These are phyloP conservation scores for Tribolium madens DNA, from an alignment of 1,140 invertebrate species.

Conservation along the genomic window DNA sequence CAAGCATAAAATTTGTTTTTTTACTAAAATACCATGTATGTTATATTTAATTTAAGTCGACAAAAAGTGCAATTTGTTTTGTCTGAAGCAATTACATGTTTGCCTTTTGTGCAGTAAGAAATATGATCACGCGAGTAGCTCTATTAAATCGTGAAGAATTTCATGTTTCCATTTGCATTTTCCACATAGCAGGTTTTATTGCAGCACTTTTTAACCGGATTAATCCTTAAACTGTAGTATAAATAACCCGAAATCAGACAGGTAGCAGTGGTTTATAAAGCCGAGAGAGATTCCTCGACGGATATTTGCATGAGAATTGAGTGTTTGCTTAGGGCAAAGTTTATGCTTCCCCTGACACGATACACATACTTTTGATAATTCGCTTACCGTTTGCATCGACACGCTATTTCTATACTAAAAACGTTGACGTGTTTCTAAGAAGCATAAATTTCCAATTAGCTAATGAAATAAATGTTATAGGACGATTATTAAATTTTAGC, in stretches of 20 bases:
- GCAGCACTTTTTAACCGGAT: conserved; percentile 17
- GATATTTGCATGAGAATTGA: conserved; percentile 44
- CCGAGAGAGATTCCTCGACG: conserved; percentile 17
- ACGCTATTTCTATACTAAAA: conserved; percentile 41
- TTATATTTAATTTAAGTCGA: background rate
- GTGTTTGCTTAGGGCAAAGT: conserved; percentile 39
- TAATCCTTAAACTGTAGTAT: conserved; percentile 18
- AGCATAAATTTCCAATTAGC: conserved; percentile 45
- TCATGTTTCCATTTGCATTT: background rate
- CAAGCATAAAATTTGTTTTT: too few species aligned
- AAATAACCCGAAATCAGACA: conserved; percentile 32
- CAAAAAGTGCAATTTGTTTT: background rate
- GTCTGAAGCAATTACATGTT: background rate
- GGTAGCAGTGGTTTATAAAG: conserved; percentile 32
- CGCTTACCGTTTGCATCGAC: conserved; percentile 43
- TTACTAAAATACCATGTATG: background rate
- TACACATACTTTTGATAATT: conserved; percentile 45
- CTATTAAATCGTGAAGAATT: conserved; percentile 14
- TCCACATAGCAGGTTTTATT: conserved; percentile 17
- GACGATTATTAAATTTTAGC: conserved; percentile 8
- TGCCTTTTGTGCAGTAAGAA: background rate
- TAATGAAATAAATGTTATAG: conserved; percentile 47
- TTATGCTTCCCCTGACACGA: conserved; percentile 42
- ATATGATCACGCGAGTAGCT: conserved; percentile 5
- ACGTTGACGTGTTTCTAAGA: conserved; percentile 28